Evolutionary conservation across 2,797 vertebrate species (phyloP), one percentile per base, ranked within the genome.

Genomic region (Podarcis lilfordi): DNA sequence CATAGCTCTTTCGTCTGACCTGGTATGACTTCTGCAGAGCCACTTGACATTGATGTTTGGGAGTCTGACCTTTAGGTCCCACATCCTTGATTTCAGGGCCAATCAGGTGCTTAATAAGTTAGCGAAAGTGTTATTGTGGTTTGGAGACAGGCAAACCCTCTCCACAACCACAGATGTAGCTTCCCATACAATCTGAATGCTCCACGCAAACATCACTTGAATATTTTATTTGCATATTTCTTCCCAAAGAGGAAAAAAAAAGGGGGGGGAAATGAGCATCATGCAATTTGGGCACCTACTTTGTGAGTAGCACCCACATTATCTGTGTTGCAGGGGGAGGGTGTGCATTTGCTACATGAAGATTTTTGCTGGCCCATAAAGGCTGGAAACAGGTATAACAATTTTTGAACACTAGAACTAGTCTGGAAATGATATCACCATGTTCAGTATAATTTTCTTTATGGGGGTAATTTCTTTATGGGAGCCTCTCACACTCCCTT

Each of bases 81-180:
- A 88, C 88, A 81, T 89, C 86, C 75, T 85, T 32, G 50, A 80
- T 81, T 68, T 79, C 89, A 89, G 29, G 45, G 43, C 50, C 55
- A 11, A n/a, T 66, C 2, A 74, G 66, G 17, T 40, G 13, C 13
- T 61, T 59, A 8, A 21, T 72, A 79, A 10, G 21, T 29, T 23
- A 29, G 9, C 2, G 74, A 43, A 35, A 3, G 11, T 2, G 32
- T 59, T 43, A 8, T n/a, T 64, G 37, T 35, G 66, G 7, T 45
- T 35, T n/a, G 10, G 87, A 64, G 84, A 55, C 17, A 74, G 37
- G 1, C 29, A 45, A 35, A n/a, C 5, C n/a, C 10, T 27, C 76
- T 69, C 29, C 19, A 25, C 29, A n/a, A n/a, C 5, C 35, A 45
- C 17, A 66, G 15, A 72, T 50, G 72, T 50, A 72, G 27, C 27